These are phyloP conservation scores for Pseudobourletiella spinata DNA, from an alignment of 1,140 invertebrate genomes.

Conservation along the genomic window DNA sequence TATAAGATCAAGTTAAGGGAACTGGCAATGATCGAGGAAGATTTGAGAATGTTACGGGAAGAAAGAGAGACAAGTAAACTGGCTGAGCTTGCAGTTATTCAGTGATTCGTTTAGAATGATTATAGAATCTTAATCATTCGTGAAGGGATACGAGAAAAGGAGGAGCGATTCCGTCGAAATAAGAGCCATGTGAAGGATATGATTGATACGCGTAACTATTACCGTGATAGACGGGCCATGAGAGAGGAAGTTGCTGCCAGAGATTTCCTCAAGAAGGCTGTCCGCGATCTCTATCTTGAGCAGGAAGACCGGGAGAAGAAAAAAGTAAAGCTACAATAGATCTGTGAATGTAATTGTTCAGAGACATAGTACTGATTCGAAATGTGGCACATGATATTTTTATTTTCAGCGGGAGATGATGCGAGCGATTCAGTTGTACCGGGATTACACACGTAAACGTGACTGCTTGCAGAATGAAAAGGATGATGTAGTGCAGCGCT, in stretches of 20 bases:
- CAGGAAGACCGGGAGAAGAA: slow-evolving; percentile 27
- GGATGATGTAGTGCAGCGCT: slow-evolving; percentile 15
- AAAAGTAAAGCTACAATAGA: slow-evolving; percentile 19
- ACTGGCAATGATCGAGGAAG: slow-evolving; percentile 11
- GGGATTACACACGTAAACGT: slow-evolving; percentile 24
- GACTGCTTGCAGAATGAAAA: slow-evolving; percentile 20
- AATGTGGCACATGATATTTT: too few relatives aligned
- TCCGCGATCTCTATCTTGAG: slow-evolving; percentile 26
- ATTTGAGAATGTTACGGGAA: slow-evolving; percentile 8
- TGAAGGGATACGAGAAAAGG: slow-evolving; percentile 16
- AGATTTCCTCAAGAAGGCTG: slow-evolving; percentile 32
- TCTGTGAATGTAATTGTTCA: not conserved
- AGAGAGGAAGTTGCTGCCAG: slow-evolving; percentile 30
- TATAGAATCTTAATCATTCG: not conserved
- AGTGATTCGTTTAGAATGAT: too few relatives aligned
- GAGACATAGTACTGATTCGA: too few relatives aligned
- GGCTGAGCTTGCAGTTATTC: too few relatives aligned
- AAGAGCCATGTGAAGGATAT: slow-evolving; percentile 31
- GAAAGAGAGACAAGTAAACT: slow-evolving; percentile 18
- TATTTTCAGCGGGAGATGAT: slow-evolving; percentile 27
- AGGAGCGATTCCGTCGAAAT: slow-evolving; percentile 5
- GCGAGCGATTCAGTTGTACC: slow-evolving; percentile 26
- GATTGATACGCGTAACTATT: slow-evolving; percentile 30
- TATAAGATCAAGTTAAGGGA: slow-evolving; percentile 21
- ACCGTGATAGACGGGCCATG: slow-evolving; percentile 26